Evolutionary conservation across 1,140 invertebrate species (phyloP).

Genomic region (Megalonaias nervosa): DNA sequence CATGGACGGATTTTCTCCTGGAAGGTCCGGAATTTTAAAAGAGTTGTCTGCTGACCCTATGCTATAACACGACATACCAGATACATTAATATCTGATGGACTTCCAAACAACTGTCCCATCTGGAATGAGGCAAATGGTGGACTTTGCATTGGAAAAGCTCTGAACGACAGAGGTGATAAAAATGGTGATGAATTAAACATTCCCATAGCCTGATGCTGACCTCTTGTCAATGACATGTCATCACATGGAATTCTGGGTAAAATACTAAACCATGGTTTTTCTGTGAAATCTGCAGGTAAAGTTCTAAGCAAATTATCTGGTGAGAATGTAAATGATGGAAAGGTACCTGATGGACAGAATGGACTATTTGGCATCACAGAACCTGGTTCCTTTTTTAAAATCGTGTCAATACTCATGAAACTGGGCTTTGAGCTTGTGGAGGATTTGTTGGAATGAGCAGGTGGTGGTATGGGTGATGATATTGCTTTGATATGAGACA

Average conservation of each 20-base stretch:
- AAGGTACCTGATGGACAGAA: conserved; percentile 45
- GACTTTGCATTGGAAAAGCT: conserved; percentile 53
- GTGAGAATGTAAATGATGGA: conserved; percentile 37
- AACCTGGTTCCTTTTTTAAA: conserved; percentile 57
- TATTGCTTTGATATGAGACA: not conserved
- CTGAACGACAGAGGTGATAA: conserved; percentile 77
- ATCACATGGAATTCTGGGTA: conserved; percentile 78
- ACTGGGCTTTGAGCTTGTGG: conserved; percentile 46
- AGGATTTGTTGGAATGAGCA: conserved; percentile 38
- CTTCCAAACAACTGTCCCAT: conserved; percentile 49
- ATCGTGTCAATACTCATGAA: conserved; percentile 65
- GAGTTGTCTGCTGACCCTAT: conserved; percentile 33
- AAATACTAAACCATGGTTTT: conserved; percentile 78
- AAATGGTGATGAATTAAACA: conserved; percentile 58
- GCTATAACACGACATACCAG: conserved; percentile 30
- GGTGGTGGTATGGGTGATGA: conserved; percentile 33
- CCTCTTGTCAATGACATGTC: conserved; percentile 68
- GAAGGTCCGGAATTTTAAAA: conserved; percentile 59
- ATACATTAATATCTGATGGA: conserved; percentile 25
- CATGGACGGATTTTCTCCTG: conserved; percentile 29
- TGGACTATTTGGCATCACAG: conserved; percentile 37
- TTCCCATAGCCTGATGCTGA: conserved; percentile 36
- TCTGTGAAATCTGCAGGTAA: conserved; percentile 17
- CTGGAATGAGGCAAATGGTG: conserved; percentile 58
- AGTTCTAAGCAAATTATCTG: conserved; percentile 46